These are phyloP conservation scores for Nomia melanderi DNA, from an alignment of 1,140 invertebrate species.

Conservation along the genomic window DNA sequence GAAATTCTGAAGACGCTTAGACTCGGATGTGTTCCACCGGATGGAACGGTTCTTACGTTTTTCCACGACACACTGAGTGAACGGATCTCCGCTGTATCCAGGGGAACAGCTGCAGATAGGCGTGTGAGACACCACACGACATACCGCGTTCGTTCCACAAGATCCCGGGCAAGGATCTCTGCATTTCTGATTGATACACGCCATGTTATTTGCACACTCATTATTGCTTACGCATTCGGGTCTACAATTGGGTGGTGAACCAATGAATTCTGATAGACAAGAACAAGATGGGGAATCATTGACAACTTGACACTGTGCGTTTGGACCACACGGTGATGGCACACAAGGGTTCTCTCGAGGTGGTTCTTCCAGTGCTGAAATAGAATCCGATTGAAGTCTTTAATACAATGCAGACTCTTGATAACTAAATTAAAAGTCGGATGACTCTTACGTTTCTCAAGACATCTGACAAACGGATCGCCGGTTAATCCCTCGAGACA, in stretches of 20 bases:
- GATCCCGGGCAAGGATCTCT: slow-evolving; percentile 81
- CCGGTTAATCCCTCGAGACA: slow-evolving; percentile 83
- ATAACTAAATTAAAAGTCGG: background rate
- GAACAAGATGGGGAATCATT: slow-evolving; percentile 85
- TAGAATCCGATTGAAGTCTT: background rate
- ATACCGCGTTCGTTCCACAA: slow-evolving; percentile 83
- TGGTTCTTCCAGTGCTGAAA: slow-evolving; percentile 27
- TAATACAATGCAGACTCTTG: background rate
- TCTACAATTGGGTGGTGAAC: slow-evolving; percentile 79
- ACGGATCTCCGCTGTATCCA: slow-evolving; percentile 88
- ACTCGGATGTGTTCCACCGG: background rate
- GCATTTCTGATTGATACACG: slow-evolving; percentile 83
- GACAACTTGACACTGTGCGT: slow-evolving; percentile 84
- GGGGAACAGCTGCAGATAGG: slow-evolving; percentile 84
- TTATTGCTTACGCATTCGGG: slow-evolving; percentile 82
- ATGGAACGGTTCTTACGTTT: slow-evolving; percentile 14
- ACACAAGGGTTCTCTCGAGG: slow-evolving; percentile 84
- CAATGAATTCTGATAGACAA: slow-evolving; percentile 78
- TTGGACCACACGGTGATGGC: slow-evolving; percentile 86
- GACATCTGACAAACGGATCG: slow-evolving; percentile 81
- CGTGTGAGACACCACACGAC: slow-evolving; percentile 84
- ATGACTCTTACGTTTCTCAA: slow-evolving; percentile 52
- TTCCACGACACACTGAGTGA: slow-evolving; percentile 82
- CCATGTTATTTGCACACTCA: slow-evolving; percentile 81
- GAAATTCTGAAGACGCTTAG: background rate